Evolutionary conservation across 2,888 invertebrate genomes (phyloP).

Genomic region (Drosophila multiciliata): DNA sequence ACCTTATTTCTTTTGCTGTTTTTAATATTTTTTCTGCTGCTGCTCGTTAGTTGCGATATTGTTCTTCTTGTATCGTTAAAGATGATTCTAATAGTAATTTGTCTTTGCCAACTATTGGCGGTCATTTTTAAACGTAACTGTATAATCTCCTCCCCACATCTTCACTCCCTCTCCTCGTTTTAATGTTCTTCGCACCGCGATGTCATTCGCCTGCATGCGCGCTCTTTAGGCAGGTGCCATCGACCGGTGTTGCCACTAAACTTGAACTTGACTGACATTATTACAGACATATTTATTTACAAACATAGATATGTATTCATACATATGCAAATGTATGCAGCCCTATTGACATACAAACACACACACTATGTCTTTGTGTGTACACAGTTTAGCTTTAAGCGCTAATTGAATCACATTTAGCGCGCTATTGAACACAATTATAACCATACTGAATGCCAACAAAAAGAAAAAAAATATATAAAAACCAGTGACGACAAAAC

Average conservation of each 20-base stretch:
- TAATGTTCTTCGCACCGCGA: slow-evolving; percentile 5
- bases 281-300: slow-evolving; percentile 5
- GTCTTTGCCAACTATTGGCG: slow-evolving; percentile 34
- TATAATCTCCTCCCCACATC: not conserved
- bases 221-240: slow-evolving; percentile 47
- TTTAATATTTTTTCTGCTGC: slow-evolving; percentile 35
- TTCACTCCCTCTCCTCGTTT: not conserved
- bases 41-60: slow-evolving; percentile 44
- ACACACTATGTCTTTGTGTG: slow-evolving; percentile 13
- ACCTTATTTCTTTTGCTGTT: slow-evolving; percentile 80
- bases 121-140: slow-evolving; percentile 28
- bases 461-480: slow-evolving; percentile 1
- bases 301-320: not conserved
- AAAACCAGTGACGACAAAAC: slow-evolving; percentile 25
- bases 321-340: slow-evolving; percentile 3
- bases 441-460: slow-evolving; percentile 53
- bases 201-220: slow-evolving; percentile 7
- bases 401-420: slow-evolving; percentile 76
- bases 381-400: slow-evolving; percentile 47
- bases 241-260: slow-evolving; percentile 39
- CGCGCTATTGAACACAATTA: slow-evolving; percentile 78
- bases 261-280: slow-evolving; percentile 49
- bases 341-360: slow-evolving; percentile 55
- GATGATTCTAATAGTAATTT: slow-evolving; percentile 49
- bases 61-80: slow-evolving; percentile 50